Base-by-base conservation (phyloP, 2,113 vertebrate species). In the Bostrychus sinensis region DNA sequence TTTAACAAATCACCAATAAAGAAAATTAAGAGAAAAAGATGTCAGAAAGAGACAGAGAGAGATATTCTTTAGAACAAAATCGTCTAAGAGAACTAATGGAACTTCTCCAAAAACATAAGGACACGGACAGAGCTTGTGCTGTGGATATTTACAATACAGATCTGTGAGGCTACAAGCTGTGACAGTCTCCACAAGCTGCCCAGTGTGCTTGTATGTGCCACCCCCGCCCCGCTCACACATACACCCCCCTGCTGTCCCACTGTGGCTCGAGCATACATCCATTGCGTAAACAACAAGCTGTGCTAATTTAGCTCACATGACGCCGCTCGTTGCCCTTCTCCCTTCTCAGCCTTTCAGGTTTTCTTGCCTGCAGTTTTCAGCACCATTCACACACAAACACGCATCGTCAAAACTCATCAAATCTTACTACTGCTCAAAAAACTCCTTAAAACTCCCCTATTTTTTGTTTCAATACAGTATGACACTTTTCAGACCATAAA, bases 231-330 rank as follows among this genome's bases (percentile, higher is more conserved):
- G 50, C 74, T 50, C 69, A 66, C 66, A 48, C 38, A 56, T 56
- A 62, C 58, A 77, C 42, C 46, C 64, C 56, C 72, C 56, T 66
- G 65, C 63, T 62, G 67, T 70, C 85, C 70, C 83, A 75, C 78
- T 68, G 78, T 72, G 75, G 74, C 75, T 82, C 66, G 61, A 57
- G 60, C 80, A 81, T 70, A 82, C 72, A 85, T 86, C 78, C 69
- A 83, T 43, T 80, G 74, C 67, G 76, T 88, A 87, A 87, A 90
- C 81, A 86, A 84, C 74, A 78, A 70, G 72, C 78, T 72, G 83
- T 80, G 80, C 81, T 90, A 85, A 89, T 87, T 83, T 82, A 70
- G 68, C 84, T 89, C 86, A 84, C 86, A 87, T 89, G 87, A 88
- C 46, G 13, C 65, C 22, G 23, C 11, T 13, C 58, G 25, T 67